Conservation (phyloP, 2,113 vertebrate genomes). For the Bos indicus region DNA sequence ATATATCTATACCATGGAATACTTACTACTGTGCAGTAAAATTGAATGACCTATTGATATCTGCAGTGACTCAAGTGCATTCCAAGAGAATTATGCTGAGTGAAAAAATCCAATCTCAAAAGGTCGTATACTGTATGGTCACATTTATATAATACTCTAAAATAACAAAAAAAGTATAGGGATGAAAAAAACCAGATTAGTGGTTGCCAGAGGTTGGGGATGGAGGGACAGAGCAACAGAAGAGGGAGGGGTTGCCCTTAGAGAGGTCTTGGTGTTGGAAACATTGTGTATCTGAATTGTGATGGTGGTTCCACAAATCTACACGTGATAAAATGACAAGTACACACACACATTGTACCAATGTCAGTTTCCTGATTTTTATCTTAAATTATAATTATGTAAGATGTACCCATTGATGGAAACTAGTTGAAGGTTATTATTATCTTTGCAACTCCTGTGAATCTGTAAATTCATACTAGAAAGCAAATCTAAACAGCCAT, state of each 20-base stretch:
- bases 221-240: not conserved
- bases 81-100: not conserved
- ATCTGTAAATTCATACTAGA: not conserved
- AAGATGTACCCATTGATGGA: not conserved
- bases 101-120: not conserved
- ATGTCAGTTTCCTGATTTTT: not conserved
- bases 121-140: not conserved
- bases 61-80: not conserved
- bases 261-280: not conserved
- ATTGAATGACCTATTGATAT: not conserved
- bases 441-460: not conserved
- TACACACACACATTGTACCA: not conserved
- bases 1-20: not conserved
- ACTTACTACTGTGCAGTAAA: not conserved
- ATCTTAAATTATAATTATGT: not conserved
- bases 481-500: not conserved
- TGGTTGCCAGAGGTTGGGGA: not conserved
- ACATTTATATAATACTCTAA: not conserved
- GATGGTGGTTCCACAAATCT: not conserved
- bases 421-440: not conserved
- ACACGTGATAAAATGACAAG: not conserved
- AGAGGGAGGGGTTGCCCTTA: not conserved
- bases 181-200: not conserved
- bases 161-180: not conserved
- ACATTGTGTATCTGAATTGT: not conserved